Base-by-base conservation (phyloP, 2,888 invertebrate species). In the Leptogaster cylindrica region DNA sequence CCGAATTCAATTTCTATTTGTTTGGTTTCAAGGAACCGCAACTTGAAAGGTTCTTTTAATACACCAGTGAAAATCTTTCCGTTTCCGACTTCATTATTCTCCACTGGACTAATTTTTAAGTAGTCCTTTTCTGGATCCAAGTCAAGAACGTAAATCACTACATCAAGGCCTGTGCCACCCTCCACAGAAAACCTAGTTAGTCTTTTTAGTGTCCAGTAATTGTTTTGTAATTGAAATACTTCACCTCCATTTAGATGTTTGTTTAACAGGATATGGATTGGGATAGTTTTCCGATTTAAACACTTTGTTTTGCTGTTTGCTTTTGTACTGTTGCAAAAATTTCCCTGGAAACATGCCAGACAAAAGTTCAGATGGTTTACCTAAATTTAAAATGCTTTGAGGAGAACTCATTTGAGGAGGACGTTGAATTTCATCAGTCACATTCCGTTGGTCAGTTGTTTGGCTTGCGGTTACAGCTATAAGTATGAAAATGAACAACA, bases 81-180 rank as follows among this genome's bases (percentile, higher is more conserved):
- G 2, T 28, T 4, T 10, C 36, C n/a, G 2, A 46, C 4, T 28
- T 67, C 20, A 1, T 71, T 72, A 12, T 6, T 68, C 18, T 23
- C 16, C 0, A 70, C 8, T 27, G 71, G 70, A 1, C 20, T 66
- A 12, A 73, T 20, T 10, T 71, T 67, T 16, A 73, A 36, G 16
- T 36, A 73, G 39, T 73, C 73, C 2, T 46, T 67, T 0, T 31
- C 23, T 2, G 72, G 70, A 68, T 72, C 69, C 18, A 73, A 71
- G 10, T 73, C 71, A 3, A 73, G 64, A 39, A 64, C 66, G 33
- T 70, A 61, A 51, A 73, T 51, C 1, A 71, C 63, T 5, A 73
- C 66, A 33, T 73, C 71, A 39, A 72, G 69, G 2, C 72, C 71
- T 7, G 68, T 69, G 16, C 67, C 36, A 66, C 69, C 69, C 14